Base-by-base conservation (phyloP, 1,140 invertebrate species). In the Leptinotarsa undecemlineata region DNA sequence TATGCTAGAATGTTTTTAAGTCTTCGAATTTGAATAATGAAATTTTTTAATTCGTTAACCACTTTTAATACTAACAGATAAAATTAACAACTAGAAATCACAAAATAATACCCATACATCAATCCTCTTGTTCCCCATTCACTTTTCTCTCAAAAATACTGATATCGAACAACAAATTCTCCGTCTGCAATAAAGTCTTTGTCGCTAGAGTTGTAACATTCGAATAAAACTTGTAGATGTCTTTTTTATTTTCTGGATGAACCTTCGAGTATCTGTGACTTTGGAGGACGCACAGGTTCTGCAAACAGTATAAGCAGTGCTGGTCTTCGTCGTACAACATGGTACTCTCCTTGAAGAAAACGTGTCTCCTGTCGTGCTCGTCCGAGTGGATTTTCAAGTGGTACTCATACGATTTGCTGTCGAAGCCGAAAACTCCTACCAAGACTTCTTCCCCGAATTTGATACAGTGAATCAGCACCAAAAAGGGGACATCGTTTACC, bases 291-390 rank as follows among this genome's bases (percentile, higher is more conserved):
- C 71, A 72, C 26, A 72, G 15, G 20, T 72, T 72, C 33, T 72
- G 71, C 60, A 72, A n/a, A 47, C 71, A 72, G 42, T 72, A 72
- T 11, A 72, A 64, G 26, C 71, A 72, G 23, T 72, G 71, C 23
- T 72, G 33, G 11, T 72, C 21, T 64, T 72, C 71, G 3, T 72
- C 62, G 62, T 72, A 72, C 13, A 72, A 19, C 15, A 48, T 17
- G 5, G 61, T 60, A 15, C 23, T 62, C 42, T 72, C 71, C 20
- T 47, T 64, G 20, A 63, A 63, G 15, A 72, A 14, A 13, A 42
- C 33, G 14, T 47, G 48, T 63, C 61, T 72, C 26, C 20, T 62
- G 13, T n/a, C 15, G 8, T 72, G 19, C 14, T 57, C 0, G 42
- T 64, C 71, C 4, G 71, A 33, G 20, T 60, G 21, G 13, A 72